These are phyloP conservation scores for Tryphoninae sp. DNA, from an alignment of 2,888 invertebrate species.

Conservation along the genomic window DNA sequence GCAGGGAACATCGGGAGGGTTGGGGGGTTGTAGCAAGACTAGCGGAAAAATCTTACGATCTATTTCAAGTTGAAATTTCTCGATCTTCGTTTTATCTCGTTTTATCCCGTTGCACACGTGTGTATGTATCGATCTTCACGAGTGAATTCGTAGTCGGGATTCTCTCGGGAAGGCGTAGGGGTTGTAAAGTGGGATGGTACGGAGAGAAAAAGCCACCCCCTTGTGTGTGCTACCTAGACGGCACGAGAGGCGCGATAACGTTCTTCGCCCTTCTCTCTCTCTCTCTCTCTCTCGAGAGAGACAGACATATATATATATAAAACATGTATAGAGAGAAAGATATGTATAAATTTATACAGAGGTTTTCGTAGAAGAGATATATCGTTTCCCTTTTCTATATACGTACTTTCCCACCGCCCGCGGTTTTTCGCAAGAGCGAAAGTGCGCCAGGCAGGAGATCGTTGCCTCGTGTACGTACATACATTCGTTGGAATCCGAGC, in stretches of 20 bases:
- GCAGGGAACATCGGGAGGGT: background rate
- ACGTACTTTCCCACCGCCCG: constrained; percentile 40
- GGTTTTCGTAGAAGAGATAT: constrained; percentile 47
- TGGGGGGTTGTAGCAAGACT: background rate
- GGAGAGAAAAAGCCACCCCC: constrained; percentile 29
- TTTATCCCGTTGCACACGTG: constrained; percentile 32
- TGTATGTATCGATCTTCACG: constrained; percentile 8
- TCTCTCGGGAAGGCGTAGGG: constrained; percentile 34
- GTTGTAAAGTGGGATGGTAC: constrained; percentile 58
- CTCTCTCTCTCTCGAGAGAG: background rate
- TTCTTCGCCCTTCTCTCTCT: background rate
- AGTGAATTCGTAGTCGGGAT: constrained; percentile 46
- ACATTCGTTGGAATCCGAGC: constrained; percentile 41
- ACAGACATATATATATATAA: constrained; percentile 21
- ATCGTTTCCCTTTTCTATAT: constrained; percentile 43
- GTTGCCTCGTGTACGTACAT: constrained; percentile 16
- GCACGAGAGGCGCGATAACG: constrained; percentile 58
- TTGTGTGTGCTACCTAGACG: constrained; percentile 46
- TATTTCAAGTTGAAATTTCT: constrained; percentile 20
- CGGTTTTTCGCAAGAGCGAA: constrained; percentile 36
- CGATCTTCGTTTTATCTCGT: constrained; percentile 17
- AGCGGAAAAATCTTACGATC: constrained; percentile 34
- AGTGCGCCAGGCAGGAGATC: constrained; percentile 32
- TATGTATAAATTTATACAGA: background rate
- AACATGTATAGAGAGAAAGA: background rate